Base-by-base conservation (phyloP, 2,888 invertebrate genomes). In the Schizotus pectinicornis region DNA sequence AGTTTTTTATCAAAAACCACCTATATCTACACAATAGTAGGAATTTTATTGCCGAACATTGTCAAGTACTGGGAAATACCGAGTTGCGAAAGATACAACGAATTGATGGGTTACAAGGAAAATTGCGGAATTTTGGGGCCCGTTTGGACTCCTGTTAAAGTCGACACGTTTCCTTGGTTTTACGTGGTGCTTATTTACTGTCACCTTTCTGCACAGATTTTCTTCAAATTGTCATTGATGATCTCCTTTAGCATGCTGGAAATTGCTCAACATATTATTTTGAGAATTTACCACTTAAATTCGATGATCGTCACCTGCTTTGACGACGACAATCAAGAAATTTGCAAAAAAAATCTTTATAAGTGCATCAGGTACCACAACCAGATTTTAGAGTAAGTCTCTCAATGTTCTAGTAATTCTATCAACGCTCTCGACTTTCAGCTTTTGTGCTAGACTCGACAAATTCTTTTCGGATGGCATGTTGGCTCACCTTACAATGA, bases 281-380 rank as follows among this genome's bases (percentile, higher is more conserved):
- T 57, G 11, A 45, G 52, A 32, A 51, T 52, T 12, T n/a, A 47
- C 8, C 57, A 57, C 13, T 9, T 57, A 3, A 52, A 57, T 14
- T 8, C n/a, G 7, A 57, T 57, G 57, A 37, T 51, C 1, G 35
- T 31, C 6, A 35, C 39, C 12, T 52, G 51, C 51, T 46, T 57
- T 7, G 41, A 39, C 7, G 8, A 41, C 12, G 34, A 38, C 7
- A 12, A 39, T 8, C 9, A 39, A 9, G 51, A 35, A 13, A 33
- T 14, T n/a, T 9, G 39, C 5, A 22, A 33, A 11, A 3, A 31
- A 7, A 32, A 52, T 9, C 33, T 57, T 6, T 36, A 22, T 7
- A 13, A 6, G 1, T 57, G 57, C 7, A 42, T 57, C 30, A 6
- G 14, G 12, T 51, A 57, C 14, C 57, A 57, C 12, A 9, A 8